Evolutionary conservation across 2,113 vertebrate genomes (phyloP), one percentile per base, ranked within the genome.

Genomic region (Hippocampus comes): DNA sequence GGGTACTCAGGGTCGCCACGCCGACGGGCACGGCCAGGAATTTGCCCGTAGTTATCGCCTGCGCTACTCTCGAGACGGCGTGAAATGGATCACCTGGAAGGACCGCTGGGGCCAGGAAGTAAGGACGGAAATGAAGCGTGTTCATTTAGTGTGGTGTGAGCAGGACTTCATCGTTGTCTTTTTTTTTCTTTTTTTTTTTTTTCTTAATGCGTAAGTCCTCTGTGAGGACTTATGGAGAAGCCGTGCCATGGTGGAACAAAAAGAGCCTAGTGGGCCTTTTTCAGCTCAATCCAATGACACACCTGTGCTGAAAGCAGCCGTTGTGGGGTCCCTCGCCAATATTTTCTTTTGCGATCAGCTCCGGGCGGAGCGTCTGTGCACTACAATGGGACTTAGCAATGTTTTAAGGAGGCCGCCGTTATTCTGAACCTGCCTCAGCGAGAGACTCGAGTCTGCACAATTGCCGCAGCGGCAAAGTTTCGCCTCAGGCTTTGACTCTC

Each of bases 1-100:
- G 72, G 95, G 95, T 68, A 98, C 94, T 0, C 96, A 98, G 86
- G 96, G 96, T 4, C 95, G 96, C 14, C 95, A 98, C 0, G 96
- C 96, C 0, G 94, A 95, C 0, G 96, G 96, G 7, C 94, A 94
- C 0, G 96, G 96, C n/a, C 93, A 93, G 75, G 96, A 98, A 86
- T 98, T 97, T 76, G 95, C 94, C 38, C 94, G 89, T 0, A 89
- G 91, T 71, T 98, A 97, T 81, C 91, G 94, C 0, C 93, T 98
- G 18, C 93, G 86, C 21, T 98, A 98, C 83, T 96, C 95, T 68
- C 89, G 96, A 0, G 94, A 98, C 0, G 95, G 95, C 23, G 90
- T 89, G 25, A 92, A 91, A 23, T 98, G 96, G 95, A 90, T 94
- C 73, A 94, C 91, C 25, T 98, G 96, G 96, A 92, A 76, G 23